Conservation (phyloP, 2,888 invertebrate genomes). For the Eristalis pertinax region DNA sequence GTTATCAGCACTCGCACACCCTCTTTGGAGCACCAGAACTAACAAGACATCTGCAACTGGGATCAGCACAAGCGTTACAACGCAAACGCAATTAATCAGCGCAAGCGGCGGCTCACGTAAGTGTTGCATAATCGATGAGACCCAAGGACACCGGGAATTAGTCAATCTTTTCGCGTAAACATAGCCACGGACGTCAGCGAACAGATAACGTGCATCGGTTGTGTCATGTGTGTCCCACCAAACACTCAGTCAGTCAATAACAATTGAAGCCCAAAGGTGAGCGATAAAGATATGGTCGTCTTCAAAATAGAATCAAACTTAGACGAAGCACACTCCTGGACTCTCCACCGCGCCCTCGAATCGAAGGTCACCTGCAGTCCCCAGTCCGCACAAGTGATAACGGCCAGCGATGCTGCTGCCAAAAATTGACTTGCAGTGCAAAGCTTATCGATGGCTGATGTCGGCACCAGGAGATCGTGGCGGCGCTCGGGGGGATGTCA, state of each 20-base stretch:
- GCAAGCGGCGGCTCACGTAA: too few species aligned
- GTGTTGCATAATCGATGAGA: too few species aligned
- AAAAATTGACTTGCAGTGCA: not conserved
- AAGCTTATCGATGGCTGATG: constrained; percentile 40
- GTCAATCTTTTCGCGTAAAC: not conserved
- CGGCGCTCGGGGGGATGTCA: not conserved
- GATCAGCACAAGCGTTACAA: too few species aligned
- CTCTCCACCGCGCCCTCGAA: not conserved
- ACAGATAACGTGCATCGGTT: not conserved
- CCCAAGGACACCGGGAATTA: too few species aligned
- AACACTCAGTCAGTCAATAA: not conserved
- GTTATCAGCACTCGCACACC: too few species aligned
- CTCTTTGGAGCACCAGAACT: too few species aligned
- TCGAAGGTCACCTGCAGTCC: constrained; percentile 41
- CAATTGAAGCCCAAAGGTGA: constrained; percentile 19
- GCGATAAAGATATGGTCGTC: constrained; percentile 14
- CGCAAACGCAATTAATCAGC: too few species aligned
- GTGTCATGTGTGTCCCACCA: not conserved
- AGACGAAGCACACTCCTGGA: not conserved
- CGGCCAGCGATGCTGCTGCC: not conserved
- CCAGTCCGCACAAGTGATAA: constrained; percentile 18
- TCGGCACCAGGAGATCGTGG: too few species aligned
- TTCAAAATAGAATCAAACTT: not conserved
- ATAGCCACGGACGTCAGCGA: not conserved
- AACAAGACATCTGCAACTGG: too few species aligned